Base-by-base conservation (phyloP, 2,797 vertebrate species). In the Tachyglossus aculeatus region DNA sequence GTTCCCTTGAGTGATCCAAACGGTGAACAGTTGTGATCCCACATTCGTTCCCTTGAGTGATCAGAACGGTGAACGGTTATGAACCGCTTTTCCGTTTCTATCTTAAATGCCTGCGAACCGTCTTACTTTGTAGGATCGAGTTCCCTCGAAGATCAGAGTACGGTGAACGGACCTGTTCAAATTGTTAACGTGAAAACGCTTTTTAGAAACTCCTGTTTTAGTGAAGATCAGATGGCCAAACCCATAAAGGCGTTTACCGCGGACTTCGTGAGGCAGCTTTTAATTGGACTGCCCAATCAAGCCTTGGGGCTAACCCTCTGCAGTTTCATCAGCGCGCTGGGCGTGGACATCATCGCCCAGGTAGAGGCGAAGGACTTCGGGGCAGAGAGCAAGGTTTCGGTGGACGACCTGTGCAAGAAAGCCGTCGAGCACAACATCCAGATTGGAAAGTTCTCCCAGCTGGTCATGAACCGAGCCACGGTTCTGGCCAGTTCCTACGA, bases 361-460 rank as follows among this genome's bases (percentile, higher is more conserved):
- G 97, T 99, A 33, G 98, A 99, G 66, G 96, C 96, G 1, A 98
- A 99, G 87, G 98, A 99, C 90, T 99, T 98, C 45, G 97, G 96
- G 7, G 96, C 96, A 1, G 98, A 99, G 75, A 96, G 94, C 84
- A 98, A 98, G 90, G 97, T 99, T 21, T 96, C 96, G 22, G 92
- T 99, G 52, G 98, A 99, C 39, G 97, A 99, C 67, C 91, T 99
- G 11, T 99, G 97, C 83, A 97, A 99, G 91, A 96, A 96, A 79
- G 96, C 96, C 0, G 92, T 99, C 77, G 97, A 99, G 82, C 98
- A 99, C 86, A 95, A 95, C 18, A 94, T 99, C 86, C 93, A 97
- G 5, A 78, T 95, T 0, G 96, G 96, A n/a, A 94, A 90, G 7
- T 93, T 97, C 80, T 96, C 96, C 0, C 97, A 99, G 89, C 63